Evolutionary conservation across 2,888 invertebrate genomes (phyloP).

Genomic region (Stenodema calcarata): DNA sequence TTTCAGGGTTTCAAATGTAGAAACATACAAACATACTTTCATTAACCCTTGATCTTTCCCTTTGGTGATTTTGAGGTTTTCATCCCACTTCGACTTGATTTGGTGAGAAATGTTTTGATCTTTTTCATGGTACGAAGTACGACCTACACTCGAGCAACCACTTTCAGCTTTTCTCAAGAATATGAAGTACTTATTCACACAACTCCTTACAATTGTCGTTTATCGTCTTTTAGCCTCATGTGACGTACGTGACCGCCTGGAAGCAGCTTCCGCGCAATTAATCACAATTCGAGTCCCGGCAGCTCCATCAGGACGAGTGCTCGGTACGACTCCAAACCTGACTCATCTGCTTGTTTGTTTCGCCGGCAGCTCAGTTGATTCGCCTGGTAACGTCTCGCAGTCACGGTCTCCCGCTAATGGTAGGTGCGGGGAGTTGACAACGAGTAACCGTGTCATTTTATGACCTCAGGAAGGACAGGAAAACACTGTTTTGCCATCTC

Average conservation of each 20-base stretch:
- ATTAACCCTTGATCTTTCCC: no score
- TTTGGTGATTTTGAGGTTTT: no score
- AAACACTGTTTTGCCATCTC: not conserved
- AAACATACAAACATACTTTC: no score
- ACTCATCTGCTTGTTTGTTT: not conserved
- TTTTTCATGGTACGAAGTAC: no score
- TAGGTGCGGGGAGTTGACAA: not conserved
- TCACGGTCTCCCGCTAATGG: not conserved
- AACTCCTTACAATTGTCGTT: not conserved
- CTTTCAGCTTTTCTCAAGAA: not conserved
- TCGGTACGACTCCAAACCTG: not conserved
- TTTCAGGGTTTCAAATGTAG: no score
- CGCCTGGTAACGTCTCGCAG: not conserved
- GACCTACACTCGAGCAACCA: no score
- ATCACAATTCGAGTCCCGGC: not conserved
- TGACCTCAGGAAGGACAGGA: not conserved
- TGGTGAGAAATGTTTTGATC: no score
- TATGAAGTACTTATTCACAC: not conserved
- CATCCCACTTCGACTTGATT: no score
- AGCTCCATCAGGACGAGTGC: no score
- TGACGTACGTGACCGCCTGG: constrained; percentile 12
- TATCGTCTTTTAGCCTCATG: not conserved
- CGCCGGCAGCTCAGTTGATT: not conserved
- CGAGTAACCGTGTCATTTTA: not conserved
- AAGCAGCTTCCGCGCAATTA: not conserved